phyloP scores from a whole-genome alignment of 1,140 invertebrate species.

The Pentalonia nigronervosa region DNA sequence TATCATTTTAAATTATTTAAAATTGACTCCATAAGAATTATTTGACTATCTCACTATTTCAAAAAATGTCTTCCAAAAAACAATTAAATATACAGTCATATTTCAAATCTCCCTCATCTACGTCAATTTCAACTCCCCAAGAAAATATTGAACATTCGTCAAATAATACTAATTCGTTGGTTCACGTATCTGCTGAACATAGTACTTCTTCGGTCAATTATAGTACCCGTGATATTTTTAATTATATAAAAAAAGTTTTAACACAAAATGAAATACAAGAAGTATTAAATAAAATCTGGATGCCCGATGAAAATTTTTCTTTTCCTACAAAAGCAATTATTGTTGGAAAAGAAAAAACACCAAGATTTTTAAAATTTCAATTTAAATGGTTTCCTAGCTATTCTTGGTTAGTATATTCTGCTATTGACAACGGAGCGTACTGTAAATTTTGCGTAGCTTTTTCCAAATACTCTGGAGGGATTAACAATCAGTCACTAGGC shows the following conservation, averaged over 20 bases:
- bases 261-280: slow-evolving; percentile 17
- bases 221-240: neutral
- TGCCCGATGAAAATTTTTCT: neutral
- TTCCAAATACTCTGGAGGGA: too few species aligned
- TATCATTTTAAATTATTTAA: slow-evolving; percentile 11
- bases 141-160: slow-evolving; percentile 7
- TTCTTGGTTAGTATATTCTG: too few species aligned
- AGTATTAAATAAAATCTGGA: neutral
- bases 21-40: slow-evolving; percentile 24
- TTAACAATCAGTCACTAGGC: too few species aligned
- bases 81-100: too few species aligned
- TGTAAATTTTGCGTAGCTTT: too few species aligned
- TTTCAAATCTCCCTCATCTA: too few species aligned
- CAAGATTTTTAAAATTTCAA: neutral
- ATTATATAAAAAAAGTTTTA: slow-evolving; percentile 5
- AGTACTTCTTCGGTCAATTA: neutral
- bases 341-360: neutral
- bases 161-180: slow-evolving; percentile 20
- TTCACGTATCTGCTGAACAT: neutral
- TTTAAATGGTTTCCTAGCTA: neutral
- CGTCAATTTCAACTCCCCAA: too few species aligned
- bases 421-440: too few species aligned
- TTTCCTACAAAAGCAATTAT: neutral
- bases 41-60: slow-evolving; percentile 10
- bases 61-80: slow-evolving; percentile 1